Conservation (phyloP, 1,140 invertebrate genomes). For the Ceratoteleas bidentatus region DNA sequence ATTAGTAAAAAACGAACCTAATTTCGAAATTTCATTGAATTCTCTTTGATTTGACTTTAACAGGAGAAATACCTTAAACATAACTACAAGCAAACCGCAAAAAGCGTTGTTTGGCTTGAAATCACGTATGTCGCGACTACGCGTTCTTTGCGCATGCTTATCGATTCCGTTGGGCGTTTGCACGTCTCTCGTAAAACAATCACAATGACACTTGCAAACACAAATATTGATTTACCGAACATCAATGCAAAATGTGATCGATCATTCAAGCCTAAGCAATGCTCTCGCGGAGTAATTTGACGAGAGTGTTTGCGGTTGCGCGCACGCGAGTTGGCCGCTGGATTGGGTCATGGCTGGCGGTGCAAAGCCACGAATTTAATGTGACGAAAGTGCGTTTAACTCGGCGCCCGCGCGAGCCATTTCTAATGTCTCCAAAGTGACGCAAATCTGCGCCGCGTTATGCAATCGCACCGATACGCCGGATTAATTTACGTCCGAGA, state of each 20-base stretch:
- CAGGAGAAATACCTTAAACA: no score
- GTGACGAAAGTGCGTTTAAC: not conserved
- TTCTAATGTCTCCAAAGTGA: not conserved
- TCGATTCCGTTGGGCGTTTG: slow-evolving; percentile 23
- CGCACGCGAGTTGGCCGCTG: not conserved
- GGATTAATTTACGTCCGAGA: not conserved
- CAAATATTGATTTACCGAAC: slow-evolving; percentile 1
- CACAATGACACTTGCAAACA: slow-evolving; percentile 20
- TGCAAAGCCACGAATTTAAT: not conserved
- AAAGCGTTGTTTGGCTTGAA: no score
- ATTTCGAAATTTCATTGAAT: no score
- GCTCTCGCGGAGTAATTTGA: not conserved
- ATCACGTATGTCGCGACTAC: not conserved
- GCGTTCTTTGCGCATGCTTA: slow-evolving; percentile 25
- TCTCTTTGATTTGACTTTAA: no score
- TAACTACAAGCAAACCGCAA: no score
- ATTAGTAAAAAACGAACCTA: no score
- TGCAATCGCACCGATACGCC: not conserved
- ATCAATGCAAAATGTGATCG: not conserved
- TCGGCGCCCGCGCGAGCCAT: no score
- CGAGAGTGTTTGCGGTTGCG: not conserved
- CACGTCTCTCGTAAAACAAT: slow-evolving; percentile 16
- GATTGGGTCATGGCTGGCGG: not conserved
- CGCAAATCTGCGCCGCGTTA: not conserved
- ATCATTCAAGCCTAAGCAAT: not conserved